Evolutionary conservation across 2,797 vertebrate genomes (phyloP).

Genomic region (Tarsius wallacei): DNA sequence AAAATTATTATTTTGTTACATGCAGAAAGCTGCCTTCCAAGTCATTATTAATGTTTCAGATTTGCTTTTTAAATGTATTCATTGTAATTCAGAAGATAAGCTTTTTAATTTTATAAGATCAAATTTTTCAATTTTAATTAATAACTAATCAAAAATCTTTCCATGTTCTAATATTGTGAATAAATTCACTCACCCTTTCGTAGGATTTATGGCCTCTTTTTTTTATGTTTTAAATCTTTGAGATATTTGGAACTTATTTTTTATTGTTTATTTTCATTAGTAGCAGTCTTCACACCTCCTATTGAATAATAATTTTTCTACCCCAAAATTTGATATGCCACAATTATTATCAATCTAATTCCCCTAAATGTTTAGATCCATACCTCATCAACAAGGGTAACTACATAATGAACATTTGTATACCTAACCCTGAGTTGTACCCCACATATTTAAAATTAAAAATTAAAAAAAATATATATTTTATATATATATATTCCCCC

Average conservation of each 20-base stretch:
- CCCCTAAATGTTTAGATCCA: neutral
- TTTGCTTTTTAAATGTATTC: slow-evolving; percentile 25
- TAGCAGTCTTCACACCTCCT: neutral
- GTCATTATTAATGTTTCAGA: neutral
- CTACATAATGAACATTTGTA: no score
- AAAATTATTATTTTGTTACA: slow-evolving; percentile 10
- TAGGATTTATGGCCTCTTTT: neutral
- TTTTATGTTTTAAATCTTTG: neutral
- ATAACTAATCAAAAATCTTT: neutral
- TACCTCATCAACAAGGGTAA: no score
- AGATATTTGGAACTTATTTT: neutral
- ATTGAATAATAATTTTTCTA: neutral
- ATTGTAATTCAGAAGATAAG: neutral
- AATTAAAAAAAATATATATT: no score
- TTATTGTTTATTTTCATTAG: neutral
- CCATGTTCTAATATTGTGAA: neutral
- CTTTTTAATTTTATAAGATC: neutral
- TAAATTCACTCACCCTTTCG: neutral
- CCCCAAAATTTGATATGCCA: neutral
- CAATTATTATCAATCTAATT: neutral
- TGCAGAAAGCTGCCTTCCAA: neutral
- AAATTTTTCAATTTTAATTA: neutral
- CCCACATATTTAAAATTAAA: no score
- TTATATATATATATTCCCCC: no score
- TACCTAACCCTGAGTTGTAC: no score